Evolutionary conservation across 2,797 vertebrate genomes (phyloP), one percentile per base, ranked within the genome.

Genomic region (Chrysolophus pictus): DNA sequence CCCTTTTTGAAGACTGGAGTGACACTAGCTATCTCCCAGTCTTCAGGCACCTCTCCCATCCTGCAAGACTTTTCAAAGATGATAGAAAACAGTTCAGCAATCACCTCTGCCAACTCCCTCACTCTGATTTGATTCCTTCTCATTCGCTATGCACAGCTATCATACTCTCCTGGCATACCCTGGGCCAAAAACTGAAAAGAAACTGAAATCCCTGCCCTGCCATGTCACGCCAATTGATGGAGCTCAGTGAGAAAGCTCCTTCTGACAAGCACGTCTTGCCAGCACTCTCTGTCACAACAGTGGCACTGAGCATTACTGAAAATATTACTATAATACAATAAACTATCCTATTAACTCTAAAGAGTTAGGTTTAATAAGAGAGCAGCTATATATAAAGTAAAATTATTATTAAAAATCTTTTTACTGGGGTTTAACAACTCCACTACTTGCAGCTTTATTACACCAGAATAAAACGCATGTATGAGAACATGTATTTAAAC

Each of bases 341-440:
- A 97, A 96, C 72, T 95, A 73, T 95, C 78, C 94, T 94, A 96
- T 97, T 97, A 97, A 97, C 96, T 95, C 92, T 93, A 93, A 97
- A 84, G 77, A 91, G 73, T 94, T 96, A 95, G 96, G 97, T 97
- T 97, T 97, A 97, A 97, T 97, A 97, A 97, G 95, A 84, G 93
- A 96, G 93, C 35, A 74, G 80, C 84, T 97, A 79, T 95, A 88
- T 96, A 96, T 96, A 97, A 98, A 97, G 97, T 97, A 97, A 97
- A 96, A 95, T 95, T 79, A 97, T 97, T 98, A 97, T 97, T 97
- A 94, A 97, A 97, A 94, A 94, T 93, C 77, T 91, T 97, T 96
- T 97, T 96, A 96, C 86, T 84, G 92, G 91, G 87, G 85, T 97
- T 97, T 97, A 97, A 97, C 95, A 97, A 93, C 93, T 95, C 88